These are phyloP conservation scores for Lochmaea capreae DNA, from an alignment of 2,888 invertebrate genomes.

Conservation along the genomic window DNA sequence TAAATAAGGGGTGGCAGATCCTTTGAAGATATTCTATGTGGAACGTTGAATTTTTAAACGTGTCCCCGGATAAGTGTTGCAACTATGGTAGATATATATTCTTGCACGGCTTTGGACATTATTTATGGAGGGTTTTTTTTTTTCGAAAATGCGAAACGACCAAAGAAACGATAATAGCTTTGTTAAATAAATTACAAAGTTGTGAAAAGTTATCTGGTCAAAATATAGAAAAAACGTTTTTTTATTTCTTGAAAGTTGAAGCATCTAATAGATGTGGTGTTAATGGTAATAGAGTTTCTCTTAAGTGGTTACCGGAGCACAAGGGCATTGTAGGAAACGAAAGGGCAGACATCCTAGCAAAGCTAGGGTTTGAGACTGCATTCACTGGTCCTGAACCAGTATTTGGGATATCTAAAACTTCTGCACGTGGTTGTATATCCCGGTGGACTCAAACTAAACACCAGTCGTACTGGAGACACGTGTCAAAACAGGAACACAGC, in stretches of 20 bases:
- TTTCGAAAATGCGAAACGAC: constrained; percentile 10
- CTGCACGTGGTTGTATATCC: too few relatives aligned
- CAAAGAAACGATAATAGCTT: constrained; percentile 21
- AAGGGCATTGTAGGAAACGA: too few relatives aligned
- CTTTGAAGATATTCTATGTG: constrained; percentile 55
- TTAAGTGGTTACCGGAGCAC: too few relatives aligned
- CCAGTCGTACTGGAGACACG: too few relatives aligned
- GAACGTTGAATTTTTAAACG: constrained; percentile 53
- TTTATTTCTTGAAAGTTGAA: not conserved
- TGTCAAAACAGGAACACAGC: too few relatives aligned
- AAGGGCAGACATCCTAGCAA: too few relatives aligned
- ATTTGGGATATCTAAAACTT: too few relatives aligned
- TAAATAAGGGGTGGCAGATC: constrained; percentile 56
- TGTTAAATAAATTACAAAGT: constrained; percentile 8
- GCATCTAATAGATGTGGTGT: too few relatives aligned
- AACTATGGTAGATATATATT: constrained; percentile 27
- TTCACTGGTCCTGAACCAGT: too few relatives aligned
- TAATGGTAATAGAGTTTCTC: too few relatives aligned
- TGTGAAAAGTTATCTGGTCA: not conserved
- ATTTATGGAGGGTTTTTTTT: constrained; percentile 14
- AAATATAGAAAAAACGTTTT: not conserved
- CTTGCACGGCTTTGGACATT: constrained; percentile 24
- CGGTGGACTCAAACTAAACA: too few relatives aligned
- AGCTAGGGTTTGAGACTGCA: too few relatives aligned
- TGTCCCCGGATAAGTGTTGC: constrained; percentile 38